A percentile compares a stretch with the other conserved stretches of the same genome.
Conservation (phyloP, 2,113 vertebrate species). For the Kryptolebias marmoratus region DNA sequence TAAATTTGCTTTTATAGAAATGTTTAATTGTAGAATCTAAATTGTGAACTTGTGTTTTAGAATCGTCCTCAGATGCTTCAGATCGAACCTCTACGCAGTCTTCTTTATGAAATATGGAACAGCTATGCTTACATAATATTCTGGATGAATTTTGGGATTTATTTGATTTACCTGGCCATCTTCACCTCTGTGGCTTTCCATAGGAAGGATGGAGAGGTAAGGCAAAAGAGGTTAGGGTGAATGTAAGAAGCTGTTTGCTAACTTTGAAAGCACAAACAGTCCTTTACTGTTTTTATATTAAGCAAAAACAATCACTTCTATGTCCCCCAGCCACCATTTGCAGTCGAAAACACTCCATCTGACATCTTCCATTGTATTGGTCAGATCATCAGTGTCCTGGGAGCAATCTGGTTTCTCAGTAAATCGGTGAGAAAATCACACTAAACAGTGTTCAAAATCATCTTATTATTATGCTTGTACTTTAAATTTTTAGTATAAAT, state of each 20-base stretch:
- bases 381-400: conserved; percentile 82
- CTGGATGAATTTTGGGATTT: conserved; percentile 82
- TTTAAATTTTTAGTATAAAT: too few species aligned
- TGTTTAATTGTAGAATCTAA: too few species aligned
- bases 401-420: conserved; percentile 85
- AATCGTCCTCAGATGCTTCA: conserved; percentile 87
- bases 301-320: neutral
- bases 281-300: neutral
- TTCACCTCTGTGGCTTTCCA: conserved; percentile 84
- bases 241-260: neutral
- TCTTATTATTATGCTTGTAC: too few species aligned
- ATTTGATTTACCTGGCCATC: conserved; percentile 81
- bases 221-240: conserved; percentile 70
- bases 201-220: conserved; percentile 49
- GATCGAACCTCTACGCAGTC: conserved; percentile 84
- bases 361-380: conserved; percentile 82
- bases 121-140: conserved; percentile 81
- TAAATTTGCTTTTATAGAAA: too few species aligned
- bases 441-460: neutral
- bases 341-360: conserved; percentile 58
- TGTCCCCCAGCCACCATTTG: conserved; percentile 81
- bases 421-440: conserved; percentile 82
- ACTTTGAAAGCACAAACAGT: neutral
- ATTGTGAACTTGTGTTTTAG: conserved; percentile 58
- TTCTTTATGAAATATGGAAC: conserved; percentile 87